Percentiles rank a stretch among this genome's conserved stretches.
phyloP scores from a whole-genome alignment of 2,797 vertebrate genomes.

The Bradypodion ventrale region DNA sequence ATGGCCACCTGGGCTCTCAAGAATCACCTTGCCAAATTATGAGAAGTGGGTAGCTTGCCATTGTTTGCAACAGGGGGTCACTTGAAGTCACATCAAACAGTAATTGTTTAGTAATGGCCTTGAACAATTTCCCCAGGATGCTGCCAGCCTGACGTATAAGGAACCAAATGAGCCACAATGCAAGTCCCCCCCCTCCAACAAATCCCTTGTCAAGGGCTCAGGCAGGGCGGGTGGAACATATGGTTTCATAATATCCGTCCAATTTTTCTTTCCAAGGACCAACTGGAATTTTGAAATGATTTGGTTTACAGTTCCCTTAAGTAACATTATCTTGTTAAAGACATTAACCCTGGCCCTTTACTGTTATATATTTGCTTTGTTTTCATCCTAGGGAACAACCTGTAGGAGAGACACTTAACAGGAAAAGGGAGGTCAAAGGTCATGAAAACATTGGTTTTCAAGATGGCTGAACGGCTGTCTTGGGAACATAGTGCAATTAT shows the following conservation, averaged over 20 bases:
- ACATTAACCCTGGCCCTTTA: slow-evolving; percentile 78
- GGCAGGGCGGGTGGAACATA: slow-evolving; percentile 57
- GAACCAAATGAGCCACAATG: neutral
- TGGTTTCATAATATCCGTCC: slow-evolving; percentile 73
- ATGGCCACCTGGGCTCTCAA: neutral
- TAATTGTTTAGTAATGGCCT: neutral
- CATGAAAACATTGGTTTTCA: slow-evolving; percentile 84
- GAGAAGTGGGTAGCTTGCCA: slow-evolving; percentile 21
- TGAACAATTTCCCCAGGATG: slow-evolving; percentile 34
- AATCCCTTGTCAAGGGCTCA: neutral
- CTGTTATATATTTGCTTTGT: slow-evolving; percentile 79
- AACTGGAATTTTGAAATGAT: slow-evolving; percentile 76
- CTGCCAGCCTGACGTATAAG: neutral
- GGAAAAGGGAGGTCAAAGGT: slow-evolving; percentile 76
- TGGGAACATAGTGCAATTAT: slow-evolving; percentile 75
- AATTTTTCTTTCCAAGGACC: slow-evolving; percentile 55
- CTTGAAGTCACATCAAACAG: neutral
- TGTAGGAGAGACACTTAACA: slow-evolving; percentile 76
- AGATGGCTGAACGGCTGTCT: slow-evolving; percentile 78
- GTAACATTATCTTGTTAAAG: slow-evolving; percentile 82
- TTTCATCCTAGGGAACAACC: slow-evolving; percentile 77
- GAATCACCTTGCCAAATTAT: neutral
- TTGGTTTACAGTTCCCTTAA: slow-evolving; percentile 80
- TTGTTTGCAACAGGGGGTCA: neutral
- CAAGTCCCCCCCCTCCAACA: neutral